These are phyloP conservation scores for Dinomys branickii DNA, from an alignment of 2,113 vertebrate species.

Conservation along the genomic window DNA sequence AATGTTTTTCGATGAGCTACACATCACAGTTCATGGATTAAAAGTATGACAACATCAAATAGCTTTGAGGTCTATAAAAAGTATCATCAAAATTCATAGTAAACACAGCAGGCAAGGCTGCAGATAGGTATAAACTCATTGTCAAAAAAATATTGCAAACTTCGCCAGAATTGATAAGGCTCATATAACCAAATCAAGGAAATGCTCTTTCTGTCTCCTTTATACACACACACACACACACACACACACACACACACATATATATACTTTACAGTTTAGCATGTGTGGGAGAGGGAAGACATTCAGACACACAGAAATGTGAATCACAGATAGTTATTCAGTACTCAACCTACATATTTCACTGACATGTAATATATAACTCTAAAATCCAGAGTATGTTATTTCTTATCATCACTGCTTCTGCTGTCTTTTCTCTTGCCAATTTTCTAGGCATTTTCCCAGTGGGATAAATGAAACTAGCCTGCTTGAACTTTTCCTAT, in stretches of 20 bases:
- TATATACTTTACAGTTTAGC: background rate
- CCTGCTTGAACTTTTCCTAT: slow-evolving; percentile 66
- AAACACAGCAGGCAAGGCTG: background rate
- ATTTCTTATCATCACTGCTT: slow-evolving; percentile 66
- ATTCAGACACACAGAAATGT: background rate
- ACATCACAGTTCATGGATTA: slow-evolving; percentile 16
- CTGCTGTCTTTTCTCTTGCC: slow-evolving; percentile 53
- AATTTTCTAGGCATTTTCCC: slow-evolving; percentile 67
- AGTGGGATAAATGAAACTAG: slow-evolving; percentile 65
- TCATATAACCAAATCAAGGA: background rate
- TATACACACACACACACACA: too few species aligned
- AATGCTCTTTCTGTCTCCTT: background rate
- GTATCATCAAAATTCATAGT: slow-evolving; percentile 59
- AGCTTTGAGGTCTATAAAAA: slow-evolving; percentile 30
- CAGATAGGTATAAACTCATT: slow-evolving; percentile 29
- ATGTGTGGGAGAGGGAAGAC: background rate
- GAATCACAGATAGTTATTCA: slow-evolving; percentile 48
- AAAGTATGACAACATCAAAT: background rate
- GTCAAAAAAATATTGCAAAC: slow-evolving; percentile 25
- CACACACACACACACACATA: too few species aligned
- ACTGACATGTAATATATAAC: background rate
- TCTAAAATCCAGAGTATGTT: slow-evolving; percentile 54
- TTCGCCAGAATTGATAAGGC: slow-evolving; percentile 40
- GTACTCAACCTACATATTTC: background rate
- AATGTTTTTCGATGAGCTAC: slow-evolving; percentile 19